Base-by-base conservation (phyloP, 2,888 invertebrate species). In the Epinotia nisella region DNA sequence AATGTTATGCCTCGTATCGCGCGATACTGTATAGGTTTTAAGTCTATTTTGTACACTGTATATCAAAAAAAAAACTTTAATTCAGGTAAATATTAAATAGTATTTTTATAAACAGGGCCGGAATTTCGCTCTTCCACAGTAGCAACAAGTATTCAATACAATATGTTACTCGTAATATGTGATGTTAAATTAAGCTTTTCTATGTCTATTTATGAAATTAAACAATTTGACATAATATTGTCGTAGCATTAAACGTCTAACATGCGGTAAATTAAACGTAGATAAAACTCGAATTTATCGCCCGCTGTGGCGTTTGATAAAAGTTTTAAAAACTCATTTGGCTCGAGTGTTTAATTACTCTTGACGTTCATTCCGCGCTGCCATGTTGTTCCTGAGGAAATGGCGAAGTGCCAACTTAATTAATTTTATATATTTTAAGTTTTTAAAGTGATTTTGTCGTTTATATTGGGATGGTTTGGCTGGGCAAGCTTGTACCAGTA, bases 281-380 rank as follows among this genome's bases (percentile, higher is more conserved):
- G 24, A 29, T 19, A 29, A 17, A 64, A 17, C 15, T 39, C n/a
- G 11, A 53, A 65, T 65, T 53, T 53, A 53, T 35, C 3, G 11
- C 24, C 7, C 64, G 19, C 65, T 29, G 35, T 29, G 51, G 29
- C 35, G 41, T 60, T 55, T 55, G 45, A 66, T 71, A 71, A 67
- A 71, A 66, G 53, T 71, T 71, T 53, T 60, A 55, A 67, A 71
- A 71, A 66, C 66, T 60, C 60, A 67, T 71, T 71, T 71, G 71
- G 71, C 71, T 67, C 66, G 13, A 66, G 65, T 66, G 71, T 60
- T 61, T 66, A 71, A 71, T 71, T 71, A 66, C 66, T 55, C 59
- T 66, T 17, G 58, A 45, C 45, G 53, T 41, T 21, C 56, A 53
- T 41, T 39, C 49, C 51, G 59, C 39, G 61, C 41, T 11, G 24